A percentile compares a stretch with the other conserved stretches of the same genome.
Conservation (phyloP, 2,888 invertebrate species). For the Eurois occulta region DNA sequence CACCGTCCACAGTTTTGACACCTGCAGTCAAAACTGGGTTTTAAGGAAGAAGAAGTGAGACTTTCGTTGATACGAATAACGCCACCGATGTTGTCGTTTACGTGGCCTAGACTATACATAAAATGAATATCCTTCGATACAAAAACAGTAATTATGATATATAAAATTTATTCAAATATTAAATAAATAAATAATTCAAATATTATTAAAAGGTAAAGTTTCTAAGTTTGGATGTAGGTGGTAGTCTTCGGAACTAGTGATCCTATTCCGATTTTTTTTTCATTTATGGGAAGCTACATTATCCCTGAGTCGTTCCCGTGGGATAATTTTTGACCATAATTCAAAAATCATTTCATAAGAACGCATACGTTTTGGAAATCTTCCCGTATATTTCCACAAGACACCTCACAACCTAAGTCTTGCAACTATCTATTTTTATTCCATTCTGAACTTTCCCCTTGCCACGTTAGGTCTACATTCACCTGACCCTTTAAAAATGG, state of each 20-base stretch:
- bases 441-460: slow-evolving; percentile 54
- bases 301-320: background rate
- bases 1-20: too few relatives aligned
- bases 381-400: slow-evolving; percentile 47
- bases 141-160: background rate
- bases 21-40: background rate
- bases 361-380: background rate
- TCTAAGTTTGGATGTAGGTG: background rate
- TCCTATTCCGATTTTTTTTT: background rate
- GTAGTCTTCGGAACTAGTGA: background rate
- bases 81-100: background rate
- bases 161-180: background rate
- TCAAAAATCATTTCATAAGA: background rate
- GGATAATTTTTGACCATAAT: background rate
- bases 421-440: slow-evolving; percentile 34
- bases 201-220: background rate
- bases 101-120: background rate
- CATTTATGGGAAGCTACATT: background rate
- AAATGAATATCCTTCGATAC: background rate
- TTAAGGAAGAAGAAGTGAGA: background rate
- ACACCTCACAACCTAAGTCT: slow-evolving; percentile 53
- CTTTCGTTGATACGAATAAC: background rate
- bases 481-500: slow-evolving; percentile 10
- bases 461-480: slow-evolving; percentile 31
- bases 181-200: too few relatives aligned